Conservation (phyloP, 2,797 vertebrate species). For the Platyrinchus mystaceus region DNA sequence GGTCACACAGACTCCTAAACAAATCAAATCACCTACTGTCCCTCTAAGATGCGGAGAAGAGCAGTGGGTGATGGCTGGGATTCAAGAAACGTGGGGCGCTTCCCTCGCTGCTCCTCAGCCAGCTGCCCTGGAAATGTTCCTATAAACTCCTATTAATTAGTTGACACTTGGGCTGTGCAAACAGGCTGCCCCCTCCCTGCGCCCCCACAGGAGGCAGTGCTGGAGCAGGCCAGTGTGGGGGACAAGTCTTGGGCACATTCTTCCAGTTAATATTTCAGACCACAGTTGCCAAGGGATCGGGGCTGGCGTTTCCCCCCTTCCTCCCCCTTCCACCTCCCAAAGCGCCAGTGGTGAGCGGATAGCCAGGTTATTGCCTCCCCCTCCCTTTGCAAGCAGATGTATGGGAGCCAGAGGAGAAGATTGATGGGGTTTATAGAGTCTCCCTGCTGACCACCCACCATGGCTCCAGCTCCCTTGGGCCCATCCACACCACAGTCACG, state of each 20-base stretch:
- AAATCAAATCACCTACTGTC: not conserved
- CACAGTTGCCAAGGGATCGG: slow-evolving; percentile 48
- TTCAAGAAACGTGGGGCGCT: not conserved
- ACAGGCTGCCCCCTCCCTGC: slow-evolving; percentile 41
- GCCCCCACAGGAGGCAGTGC: slow-evolving; percentile 18
- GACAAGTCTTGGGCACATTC: slow-evolving; percentile 57
- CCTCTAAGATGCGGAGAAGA: not conserved
- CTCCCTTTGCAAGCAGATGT: slow-evolving; percentile 53
- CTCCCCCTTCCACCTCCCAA: slow-evolving; percentile 65
- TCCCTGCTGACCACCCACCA: slow-evolving; percentile 52
- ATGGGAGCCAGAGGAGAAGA: slow-evolving; percentile 44
- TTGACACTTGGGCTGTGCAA: slow-evolving; percentile 74
- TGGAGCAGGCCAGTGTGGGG: slow-evolving; percentile 28
- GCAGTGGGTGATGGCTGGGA: not conserved
- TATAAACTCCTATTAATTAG: slow-evolving; percentile 78
- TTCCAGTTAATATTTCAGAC: slow-evolving; percentile 67
- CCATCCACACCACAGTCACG: not conserved
- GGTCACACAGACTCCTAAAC: not conserved
- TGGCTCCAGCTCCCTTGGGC: slow-evolving; percentile 11
- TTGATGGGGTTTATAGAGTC: slow-evolving; percentile 60
- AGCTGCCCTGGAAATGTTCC: slow-evolving; percentile 75
- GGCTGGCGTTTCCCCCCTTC: slow-evolving; percentile 52
- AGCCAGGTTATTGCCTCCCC: slow-evolving; percentile 54
- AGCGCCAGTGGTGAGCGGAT: slow-evolving; percentile 39
- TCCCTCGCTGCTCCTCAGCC: not conserved